Base-by-base conservation (phyloP, 2,797 vertebrate genomes). In the Premnoplex brunnescens region DNA sequence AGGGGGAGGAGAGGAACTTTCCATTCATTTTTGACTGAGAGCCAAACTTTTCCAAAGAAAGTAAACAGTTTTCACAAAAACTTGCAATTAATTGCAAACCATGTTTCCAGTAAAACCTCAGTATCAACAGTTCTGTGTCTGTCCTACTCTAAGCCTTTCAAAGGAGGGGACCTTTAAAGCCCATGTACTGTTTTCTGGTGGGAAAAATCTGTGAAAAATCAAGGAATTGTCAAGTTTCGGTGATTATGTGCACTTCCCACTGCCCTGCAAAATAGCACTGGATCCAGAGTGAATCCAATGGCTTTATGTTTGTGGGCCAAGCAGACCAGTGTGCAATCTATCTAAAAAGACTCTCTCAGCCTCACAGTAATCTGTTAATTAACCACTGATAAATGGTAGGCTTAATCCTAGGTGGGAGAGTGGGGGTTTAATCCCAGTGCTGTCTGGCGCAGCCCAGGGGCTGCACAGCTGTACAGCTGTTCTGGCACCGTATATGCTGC, bases 191-290 rank as follows among this genome's bases (percentile, higher is more conserved):
- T 75, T 95, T 93, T 88, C 83, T 90, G 60, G 34, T 91, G 84
- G 71, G 91, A 96, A 93, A 90, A 90, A 88, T 56, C 54, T 55
- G 59, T 81, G 80, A 90, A 85, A 96, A 93, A 88, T 71, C 8
- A 20, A 88, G 11, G 17, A 32, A 54, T 76, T 82, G 77, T 91
- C 75, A 85, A 59, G 37, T 73, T 95, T 90, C 0, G 0, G 52
- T 82, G 71, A 67, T 86, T 91, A 74, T 44, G 39, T 89, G 69
- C 28, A 41, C 37, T 86, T 92, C 49, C 48, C 41, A 37, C 34
- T 0, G 0, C 28, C 14, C 56, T 76, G 43, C 0, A 1, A 86
- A 93, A 88, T 14, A 89, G 11, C 37, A 14, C 26, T 59, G 62
- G 44, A 56, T 49, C 24, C 67, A 46, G 56, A 63, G 30, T 27